Evolutionary conservation across 1,140 invertebrate genomes (phyloP).

Genomic region (Tetramorium parvispinum): DNA sequence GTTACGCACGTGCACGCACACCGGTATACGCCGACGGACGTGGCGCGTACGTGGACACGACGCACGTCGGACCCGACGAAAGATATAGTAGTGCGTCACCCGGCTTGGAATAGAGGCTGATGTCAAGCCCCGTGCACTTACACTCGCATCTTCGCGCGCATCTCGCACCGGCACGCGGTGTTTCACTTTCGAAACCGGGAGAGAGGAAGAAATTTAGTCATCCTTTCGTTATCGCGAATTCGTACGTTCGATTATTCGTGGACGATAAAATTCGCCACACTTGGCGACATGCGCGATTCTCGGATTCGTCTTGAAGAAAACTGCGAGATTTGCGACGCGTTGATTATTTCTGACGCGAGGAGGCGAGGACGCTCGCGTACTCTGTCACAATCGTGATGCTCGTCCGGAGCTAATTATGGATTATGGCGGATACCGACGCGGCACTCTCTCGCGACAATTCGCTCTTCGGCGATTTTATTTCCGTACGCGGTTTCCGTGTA

Average conservation of each 20-base stretch:
- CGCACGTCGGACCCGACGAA: constrained; percentile 23
- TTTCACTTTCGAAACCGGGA: not conserved
- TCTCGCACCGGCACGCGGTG: not conserved
- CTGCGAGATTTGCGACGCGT: not conserved
- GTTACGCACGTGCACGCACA: constrained; percentile 48
- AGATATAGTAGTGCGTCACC: constrained; percentile 81
- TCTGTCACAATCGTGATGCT: not conserved
- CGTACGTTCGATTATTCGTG: not conserved
- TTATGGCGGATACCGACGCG: not conserved
- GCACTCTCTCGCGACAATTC: constrained; percentile 13
- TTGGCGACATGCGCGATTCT: not conserved
- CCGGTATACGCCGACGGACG: constrained; percentile 7
- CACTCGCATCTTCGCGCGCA: constrained; percentile 29
- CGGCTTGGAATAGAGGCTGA: constrained; percentile 84
- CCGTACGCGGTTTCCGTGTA: constrained; percentile 59
- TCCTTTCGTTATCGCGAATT: not conserved
- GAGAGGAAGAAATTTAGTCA: not conserved
- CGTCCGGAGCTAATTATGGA: constrained; percentile 32
- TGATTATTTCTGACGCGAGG: not conserved
- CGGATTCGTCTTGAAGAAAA: not conserved
- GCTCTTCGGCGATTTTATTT: constrained; percentile 53
- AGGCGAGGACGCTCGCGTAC: not conserved
- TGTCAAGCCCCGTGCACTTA: constrained; percentile 79
- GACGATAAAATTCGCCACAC: not conserved
- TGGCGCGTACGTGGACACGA: constrained; percentile 62